These are phyloP conservation scores for Hyperoodon ampullatus DNA, from an alignment of 2,113 vertebrate species.

Conservation along the genomic window DNA sequence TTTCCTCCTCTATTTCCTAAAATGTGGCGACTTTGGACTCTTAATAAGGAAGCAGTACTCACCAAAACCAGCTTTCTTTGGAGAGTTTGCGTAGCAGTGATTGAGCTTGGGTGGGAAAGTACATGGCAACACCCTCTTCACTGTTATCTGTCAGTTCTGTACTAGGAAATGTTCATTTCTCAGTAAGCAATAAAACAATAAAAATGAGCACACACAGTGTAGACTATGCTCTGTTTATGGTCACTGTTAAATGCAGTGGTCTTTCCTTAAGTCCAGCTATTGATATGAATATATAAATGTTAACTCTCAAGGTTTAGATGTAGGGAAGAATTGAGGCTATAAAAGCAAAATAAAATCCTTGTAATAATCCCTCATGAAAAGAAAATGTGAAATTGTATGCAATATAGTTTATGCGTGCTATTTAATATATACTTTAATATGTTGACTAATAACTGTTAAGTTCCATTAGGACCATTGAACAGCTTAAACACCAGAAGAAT, in stretches of 20 bases:
- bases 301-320: background rate
- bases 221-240: background rate
- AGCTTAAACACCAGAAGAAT: background rate
- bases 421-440: background rate
- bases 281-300: background rate
- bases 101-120: background rate
- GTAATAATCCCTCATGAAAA: background rate
- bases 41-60: background rate
- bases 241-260: background rate
- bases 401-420: background rate
- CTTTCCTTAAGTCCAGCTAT: background rate
- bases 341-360: constrained; percentile 7
- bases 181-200: background rate
- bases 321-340: background rate
- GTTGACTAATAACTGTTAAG: background rate
- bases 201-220: background rate
- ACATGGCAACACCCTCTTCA: background rate
- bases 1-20: background rate
- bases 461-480: background rate
- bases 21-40: background rate
- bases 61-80: background rate
- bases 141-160: background rate
- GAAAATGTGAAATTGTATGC: background rate
- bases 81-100: background rate
- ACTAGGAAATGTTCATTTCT: background rate